Conservation (phyloP, 2,113 vertebrate species). For the Melanocharis versteri region DNA sequence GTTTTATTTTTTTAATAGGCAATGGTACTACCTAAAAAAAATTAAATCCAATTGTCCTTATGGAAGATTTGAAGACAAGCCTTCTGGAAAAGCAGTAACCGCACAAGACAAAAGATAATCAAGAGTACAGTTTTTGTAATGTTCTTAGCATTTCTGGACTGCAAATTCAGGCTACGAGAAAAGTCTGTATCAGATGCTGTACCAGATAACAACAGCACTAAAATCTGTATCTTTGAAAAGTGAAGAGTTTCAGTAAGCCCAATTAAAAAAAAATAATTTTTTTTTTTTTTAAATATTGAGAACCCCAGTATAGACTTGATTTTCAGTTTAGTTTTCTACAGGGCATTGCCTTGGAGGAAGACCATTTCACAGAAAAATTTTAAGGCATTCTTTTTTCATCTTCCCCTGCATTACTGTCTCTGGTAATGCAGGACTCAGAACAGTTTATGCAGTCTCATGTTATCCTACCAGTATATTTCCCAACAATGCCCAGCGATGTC, state of each 20-base stretch:
- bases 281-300: not conserved
- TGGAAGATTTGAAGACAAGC: not conserved
- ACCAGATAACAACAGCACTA: not conserved
- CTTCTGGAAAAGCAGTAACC: not conserved
- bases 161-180: not conserved
- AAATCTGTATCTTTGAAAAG: not conserved
- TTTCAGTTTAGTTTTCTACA: not conserved
- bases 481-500: not conserved
- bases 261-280: not conserved
- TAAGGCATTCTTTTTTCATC: not conserved
- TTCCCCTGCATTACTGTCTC: not conserved
- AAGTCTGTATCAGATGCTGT: not conserved
- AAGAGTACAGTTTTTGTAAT: not conserved
- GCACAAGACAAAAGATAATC: not conserved
- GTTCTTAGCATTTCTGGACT: not conserved
- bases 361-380: not conserved
- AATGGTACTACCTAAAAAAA: not conserved
- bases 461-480: not conserved
- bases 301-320: not conserved
- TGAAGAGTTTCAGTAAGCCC: not conserved
- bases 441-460: not conserved
- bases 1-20: not conserved
- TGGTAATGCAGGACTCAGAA: not conserved
- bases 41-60: not conserved
- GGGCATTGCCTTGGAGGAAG: not conserved